Evolutionary conservation across 2,888 invertebrate genomes (phyloP).

Genomic region (Thymelicus lineola): DNA sequence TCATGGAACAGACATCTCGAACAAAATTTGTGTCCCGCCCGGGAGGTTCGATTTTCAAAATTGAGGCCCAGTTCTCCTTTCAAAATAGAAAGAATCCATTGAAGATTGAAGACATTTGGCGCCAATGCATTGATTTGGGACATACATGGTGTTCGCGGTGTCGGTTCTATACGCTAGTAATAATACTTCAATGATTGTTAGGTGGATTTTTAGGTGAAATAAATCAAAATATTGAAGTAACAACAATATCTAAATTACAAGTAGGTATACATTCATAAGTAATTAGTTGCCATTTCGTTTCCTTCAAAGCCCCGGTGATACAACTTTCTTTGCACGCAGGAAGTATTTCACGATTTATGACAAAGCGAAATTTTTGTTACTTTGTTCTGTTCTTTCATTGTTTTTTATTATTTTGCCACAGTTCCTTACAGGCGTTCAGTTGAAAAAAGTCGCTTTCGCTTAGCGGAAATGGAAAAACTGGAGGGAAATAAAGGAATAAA

Average conservation of each 20-base stretch:
- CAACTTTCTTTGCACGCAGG: conserved; percentile 80
- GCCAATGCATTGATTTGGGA: no score
- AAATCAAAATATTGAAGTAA: background rate
- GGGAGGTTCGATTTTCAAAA: no score
- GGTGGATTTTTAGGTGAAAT: no score
- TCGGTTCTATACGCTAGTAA: no score
- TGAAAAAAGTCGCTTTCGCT: conserved; percentile 78
- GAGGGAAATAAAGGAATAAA: conserved; percentile 68
- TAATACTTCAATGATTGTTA: no score
- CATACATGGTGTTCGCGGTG: no score
- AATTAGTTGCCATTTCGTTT: conserved; percentile 56
- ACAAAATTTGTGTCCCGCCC: no score
- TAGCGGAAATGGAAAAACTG: conserved; percentile 78
- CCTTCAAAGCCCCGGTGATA: conserved; percentile 64
- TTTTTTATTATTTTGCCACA: conserved; percentile 79
- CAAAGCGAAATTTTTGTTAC: conserved; percentile 82
- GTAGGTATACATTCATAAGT: conserved; percentile 35
- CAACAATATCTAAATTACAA: background rate
- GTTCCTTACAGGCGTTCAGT: conserved; percentile 75
- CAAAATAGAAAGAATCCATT: no score
- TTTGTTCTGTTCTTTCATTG: conserved; percentile 76
- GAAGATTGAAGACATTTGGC: no score
- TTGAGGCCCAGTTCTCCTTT: no score
- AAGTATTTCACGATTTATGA: conserved; percentile 82
- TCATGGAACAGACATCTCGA: no score